These are phyloP conservation scores for Leptopilina clavipes DNA, from an alignment of 1,140 invertebrate species.

Conservation along the genomic window DNA sequence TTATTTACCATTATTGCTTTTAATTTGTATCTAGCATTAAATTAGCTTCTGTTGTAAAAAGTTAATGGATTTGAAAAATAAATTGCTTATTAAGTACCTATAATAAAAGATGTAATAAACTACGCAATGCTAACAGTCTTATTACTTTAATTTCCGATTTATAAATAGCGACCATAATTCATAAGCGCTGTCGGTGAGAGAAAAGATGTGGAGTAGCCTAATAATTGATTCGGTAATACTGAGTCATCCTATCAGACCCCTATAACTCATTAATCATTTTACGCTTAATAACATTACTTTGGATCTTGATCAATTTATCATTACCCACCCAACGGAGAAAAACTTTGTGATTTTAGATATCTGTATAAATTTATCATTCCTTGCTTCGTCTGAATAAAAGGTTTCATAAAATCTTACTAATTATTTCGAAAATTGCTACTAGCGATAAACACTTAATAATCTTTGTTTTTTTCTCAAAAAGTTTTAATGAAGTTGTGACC, in stretches of 20 bases:
- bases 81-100: too few relatives aligned
- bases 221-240: slow-evolving; percentile 50
- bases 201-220: slow-evolving; percentile 17
- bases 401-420: too few relatives aligned
- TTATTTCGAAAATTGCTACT: too few relatives aligned
- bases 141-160: not conserved
- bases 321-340: not conserved
- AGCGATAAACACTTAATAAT: too few relatives aligned
- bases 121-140: not conserved
- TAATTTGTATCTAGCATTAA: too few relatives aligned
- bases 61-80: too few relatives aligned
- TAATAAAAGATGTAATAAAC: too few relatives aligned
- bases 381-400: too few relatives aligned
- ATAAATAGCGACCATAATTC: slow-evolving; percentile 43
- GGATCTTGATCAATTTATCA: slow-evolving; percentile 41
- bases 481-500: too few relatives aligned
- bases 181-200: slow-evolving; percentile 42
- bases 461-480: too few relatives aligned
- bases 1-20: too few relatives aligned
- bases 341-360: slow-evolving; percentile 10
- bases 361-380: not conserved
- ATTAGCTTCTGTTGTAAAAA: too few relatives aligned
- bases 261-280: slow-evolving; percentile 48
- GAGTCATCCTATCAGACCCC: slow-evolving; percentile 47
- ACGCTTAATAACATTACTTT: slow-evolving; percentile 44